Conservation (phyloP, 2,113 vertebrate genomes). For the Zeus faber region DNA sequence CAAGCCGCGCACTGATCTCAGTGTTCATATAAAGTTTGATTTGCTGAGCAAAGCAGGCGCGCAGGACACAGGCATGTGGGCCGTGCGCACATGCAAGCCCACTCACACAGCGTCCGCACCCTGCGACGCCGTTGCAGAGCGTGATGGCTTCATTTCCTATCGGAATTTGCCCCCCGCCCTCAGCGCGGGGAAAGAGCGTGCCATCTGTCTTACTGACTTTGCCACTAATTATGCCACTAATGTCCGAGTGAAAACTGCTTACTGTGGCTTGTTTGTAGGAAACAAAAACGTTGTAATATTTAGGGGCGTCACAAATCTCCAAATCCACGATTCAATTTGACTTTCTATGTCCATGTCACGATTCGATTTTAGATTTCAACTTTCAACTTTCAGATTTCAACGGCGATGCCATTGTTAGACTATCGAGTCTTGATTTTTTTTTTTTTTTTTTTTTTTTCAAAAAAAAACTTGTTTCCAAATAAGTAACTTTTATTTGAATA, state of each 20-base stretch:
- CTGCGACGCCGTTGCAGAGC: slow-evolving; percentile 23
- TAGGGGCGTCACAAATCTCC: too few relatives aligned
- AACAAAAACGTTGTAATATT: too few relatives aligned
- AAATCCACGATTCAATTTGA: too few relatives aligned
- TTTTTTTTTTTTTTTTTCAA: too few relatives aligned
- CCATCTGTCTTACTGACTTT: slow-evolving; percentile 35
- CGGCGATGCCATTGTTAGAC: too few relatives aligned
- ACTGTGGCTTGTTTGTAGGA: slow-evolving; percentile 5
- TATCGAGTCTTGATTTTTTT: too few relatives aligned
- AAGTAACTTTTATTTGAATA: too few relatives aligned
- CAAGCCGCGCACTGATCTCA: slow-evolving; percentile 51
- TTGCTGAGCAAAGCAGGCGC: slow-evolving; percentile 57
- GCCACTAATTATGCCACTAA: slow-evolving; percentile 19
- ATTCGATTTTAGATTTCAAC: too few relatives aligned
- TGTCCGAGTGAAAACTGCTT: slow-evolving; percentile 1
- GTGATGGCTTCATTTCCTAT: slow-evolving; percentile 55
- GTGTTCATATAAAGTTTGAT: slow-evolving; percentile 62
- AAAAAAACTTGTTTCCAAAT: too few relatives aligned
- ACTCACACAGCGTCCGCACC: too few relatives aligned
- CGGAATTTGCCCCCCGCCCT: slow-evolving; percentile 22
- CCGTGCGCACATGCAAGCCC: neutral
- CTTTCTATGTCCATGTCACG: too few relatives aligned
- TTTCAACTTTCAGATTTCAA: too few relatives aligned
- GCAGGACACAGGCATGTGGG: slow-evolving; percentile 9
- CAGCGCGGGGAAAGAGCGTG: slow-evolving; percentile 15